Conservation (phyloP, 2,113 vertebrate species). For the Dasyprocta punctata region DNA sequence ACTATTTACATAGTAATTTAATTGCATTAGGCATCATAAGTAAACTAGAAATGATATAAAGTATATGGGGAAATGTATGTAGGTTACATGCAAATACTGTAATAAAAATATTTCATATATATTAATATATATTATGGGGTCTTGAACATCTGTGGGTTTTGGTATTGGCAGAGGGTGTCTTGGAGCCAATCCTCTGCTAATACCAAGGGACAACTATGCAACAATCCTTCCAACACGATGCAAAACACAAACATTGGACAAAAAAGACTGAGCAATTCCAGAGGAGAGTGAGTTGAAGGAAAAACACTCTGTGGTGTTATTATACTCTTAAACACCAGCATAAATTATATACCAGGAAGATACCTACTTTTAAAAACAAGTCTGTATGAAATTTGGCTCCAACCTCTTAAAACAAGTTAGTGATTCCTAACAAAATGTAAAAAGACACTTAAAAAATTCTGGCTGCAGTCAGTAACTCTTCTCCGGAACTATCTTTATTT, state of each 20-base stretch:
- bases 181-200: background rate
- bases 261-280: background rate
- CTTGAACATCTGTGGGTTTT: background rate
- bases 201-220: background rate
- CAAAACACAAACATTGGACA: background rate
- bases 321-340: background rate
- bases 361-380: background rate
- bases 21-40: background rate
- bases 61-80: too few relatives aligned
- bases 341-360: background rate
- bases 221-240: background rate
- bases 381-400: background rate
- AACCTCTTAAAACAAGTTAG: background rate
- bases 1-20: background rate
- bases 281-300: background rate
- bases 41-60: background rate
- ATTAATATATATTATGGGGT: background rate
- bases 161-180: background rate
- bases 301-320: background rate
- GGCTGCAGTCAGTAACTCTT: background rate
- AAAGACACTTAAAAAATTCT: background rate
- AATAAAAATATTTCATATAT: background rate
- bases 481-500: slow-evolving; percentile 1
- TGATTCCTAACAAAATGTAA: slow-evolving; percentile 24
- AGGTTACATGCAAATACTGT: background rate